Evolutionary conservation across 2,888 invertebrate species (phyloP).

Genomic region (Theretra japonica): DNA sequence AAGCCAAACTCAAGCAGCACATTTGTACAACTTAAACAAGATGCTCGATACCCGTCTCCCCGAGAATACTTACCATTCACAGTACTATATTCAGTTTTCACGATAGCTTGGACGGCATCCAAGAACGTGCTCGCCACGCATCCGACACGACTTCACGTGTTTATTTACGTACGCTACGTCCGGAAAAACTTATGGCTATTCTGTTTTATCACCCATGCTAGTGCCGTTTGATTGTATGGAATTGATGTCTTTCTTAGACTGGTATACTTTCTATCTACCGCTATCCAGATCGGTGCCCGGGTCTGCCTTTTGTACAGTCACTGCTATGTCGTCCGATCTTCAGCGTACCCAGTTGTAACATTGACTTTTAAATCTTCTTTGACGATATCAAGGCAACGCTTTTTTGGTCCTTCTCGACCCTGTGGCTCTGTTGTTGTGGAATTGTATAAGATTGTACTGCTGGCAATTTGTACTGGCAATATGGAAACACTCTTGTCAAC

Average conservation of each 20-base stretch:
- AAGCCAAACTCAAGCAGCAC: neutral
- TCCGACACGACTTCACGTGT: slow-evolving; percentile 20
- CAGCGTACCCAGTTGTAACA: no score
- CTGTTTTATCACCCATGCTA: slow-evolving; percentile 7
- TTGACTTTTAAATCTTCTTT: no score
- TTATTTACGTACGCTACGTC: slow-evolving; percentile 22
- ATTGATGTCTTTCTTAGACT: neutral
- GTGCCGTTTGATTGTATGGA: neutral
- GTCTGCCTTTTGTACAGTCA: no score
- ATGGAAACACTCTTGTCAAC: no score
- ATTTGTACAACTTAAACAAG: neutral
- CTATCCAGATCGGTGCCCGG: neutral
- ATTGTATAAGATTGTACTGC: no score
- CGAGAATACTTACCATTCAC: neutral
- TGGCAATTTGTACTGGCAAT: no score
- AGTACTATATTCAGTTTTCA: slow-evolving; percentile 23
- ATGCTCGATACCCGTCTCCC: neutral
- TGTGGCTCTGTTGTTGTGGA: no score
- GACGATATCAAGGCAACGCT: no score
- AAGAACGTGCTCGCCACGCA: slow-evolving; percentile 23
- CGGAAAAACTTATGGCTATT: slow-evolving; percentile 17
- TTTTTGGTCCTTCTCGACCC: no score
- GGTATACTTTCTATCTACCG: neutral
- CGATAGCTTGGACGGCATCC: slow-evolving; percentile 1
- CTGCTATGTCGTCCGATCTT: no score